These are phyloP conservation scores for Lonchura striata DNA, from an alignment of 2,113 vertebrate genomes.

Conservation along the genomic window DNA sequence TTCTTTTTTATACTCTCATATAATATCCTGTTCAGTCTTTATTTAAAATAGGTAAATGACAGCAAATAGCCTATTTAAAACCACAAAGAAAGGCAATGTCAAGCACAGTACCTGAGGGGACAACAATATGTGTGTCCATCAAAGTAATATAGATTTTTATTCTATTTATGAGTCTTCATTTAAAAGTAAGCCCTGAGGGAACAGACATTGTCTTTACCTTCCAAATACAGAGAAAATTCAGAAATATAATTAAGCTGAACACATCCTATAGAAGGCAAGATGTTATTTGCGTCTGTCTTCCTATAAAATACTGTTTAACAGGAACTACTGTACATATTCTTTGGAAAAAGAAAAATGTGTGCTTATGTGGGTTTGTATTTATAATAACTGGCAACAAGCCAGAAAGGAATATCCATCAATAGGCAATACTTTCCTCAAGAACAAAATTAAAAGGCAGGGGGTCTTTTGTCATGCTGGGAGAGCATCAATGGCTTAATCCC, in stretches of 20 bases:
- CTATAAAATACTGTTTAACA: neutral
- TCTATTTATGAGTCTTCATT: constrained; percentile 41
- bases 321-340: neutral
- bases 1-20: neutral
- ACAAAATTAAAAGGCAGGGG: constrained; percentile 3
- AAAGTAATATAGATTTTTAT: constrained; percentile 38
- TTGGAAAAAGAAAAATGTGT: neutral
- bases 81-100: constrained; percentile 24
- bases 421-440: neutral
- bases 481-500: neutral
- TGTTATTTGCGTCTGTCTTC: neutral
- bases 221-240: constrained; percentile 16
- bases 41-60: constrained; percentile 39
- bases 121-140: constrained; percentile 8
- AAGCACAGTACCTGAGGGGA: constrained; percentile 32
- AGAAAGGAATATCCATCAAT: neutral
- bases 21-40: neutral
- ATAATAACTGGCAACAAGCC: neutral
- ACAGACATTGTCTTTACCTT: neutral
- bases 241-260: constrained; percentile 33
- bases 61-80: constrained; percentile 42
- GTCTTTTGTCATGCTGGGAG: neutral
- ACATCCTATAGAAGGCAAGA: neutral
- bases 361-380: neutral
- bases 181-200: constrained; percentile 42